Conservation (phyloP, 2,113 vertebrate species). For the Tenebrosternarchus preto region DNA sequence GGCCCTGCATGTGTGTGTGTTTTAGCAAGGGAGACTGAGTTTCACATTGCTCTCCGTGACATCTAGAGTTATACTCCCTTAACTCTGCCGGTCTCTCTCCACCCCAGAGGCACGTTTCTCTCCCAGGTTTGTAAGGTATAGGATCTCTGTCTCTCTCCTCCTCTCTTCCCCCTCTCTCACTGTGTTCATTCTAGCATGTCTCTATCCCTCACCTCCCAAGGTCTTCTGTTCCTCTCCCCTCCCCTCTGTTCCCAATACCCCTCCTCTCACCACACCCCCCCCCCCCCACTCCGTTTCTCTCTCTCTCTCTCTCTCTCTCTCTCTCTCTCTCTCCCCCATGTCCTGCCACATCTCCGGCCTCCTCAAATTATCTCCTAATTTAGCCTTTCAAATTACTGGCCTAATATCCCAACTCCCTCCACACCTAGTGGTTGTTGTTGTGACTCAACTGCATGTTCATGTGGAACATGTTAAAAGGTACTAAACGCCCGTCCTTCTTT, state of each 20-base stretch:
- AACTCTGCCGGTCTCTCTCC: not conserved
- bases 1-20: not conserved
- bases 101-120: too few relatives aligned
- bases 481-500: not conserved
- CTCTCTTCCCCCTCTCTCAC: not conserved
- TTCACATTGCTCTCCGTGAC: conserved; percentile 2
- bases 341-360: not conserved
- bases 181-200: not conserved
- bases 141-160: not conserved
- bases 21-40: too few relatives aligned
- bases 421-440: not conserved
- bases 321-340: not conserved
- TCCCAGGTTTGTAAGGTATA: too few relatives aligned
- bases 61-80: not conserved
- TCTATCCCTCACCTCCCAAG: not conserved
- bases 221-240: not conserved
- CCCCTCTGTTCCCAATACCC: too few relatives aligned
- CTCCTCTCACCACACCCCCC: not conserved
- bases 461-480: not conserved
- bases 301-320: not conserved
- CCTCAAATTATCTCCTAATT: conserved; percentile 11
- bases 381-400: conserved; percentile 4
- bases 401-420: not conserved
- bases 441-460: not conserved
- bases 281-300: not conserved